phyloP scores from a whole-genome alignment of 2,888 invertebrate species.

The Campopleginae sp. region DNA sequence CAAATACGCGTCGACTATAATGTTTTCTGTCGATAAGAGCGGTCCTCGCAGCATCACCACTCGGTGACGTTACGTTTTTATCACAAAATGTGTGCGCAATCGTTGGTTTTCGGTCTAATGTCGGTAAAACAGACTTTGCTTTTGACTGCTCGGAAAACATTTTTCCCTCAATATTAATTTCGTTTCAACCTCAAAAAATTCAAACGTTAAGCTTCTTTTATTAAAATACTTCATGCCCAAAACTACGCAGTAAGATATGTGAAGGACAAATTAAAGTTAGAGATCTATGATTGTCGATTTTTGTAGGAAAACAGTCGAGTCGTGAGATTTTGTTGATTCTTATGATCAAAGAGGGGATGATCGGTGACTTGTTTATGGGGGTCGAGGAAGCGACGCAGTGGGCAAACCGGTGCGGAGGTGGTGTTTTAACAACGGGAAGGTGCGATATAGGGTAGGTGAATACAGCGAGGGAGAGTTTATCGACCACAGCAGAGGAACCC shows the following conservation, averaged over 20 bases:
- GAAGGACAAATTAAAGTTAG: background rate
- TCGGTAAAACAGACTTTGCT: background rate
- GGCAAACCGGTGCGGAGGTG: slow-evolving; percentile 70
- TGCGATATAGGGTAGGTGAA: slow-evolving; percentile 72
- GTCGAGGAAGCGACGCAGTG: slow-evolving; percentile 12
- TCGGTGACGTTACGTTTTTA: background rate
- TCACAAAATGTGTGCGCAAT: background rate
- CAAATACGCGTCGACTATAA: background rate
- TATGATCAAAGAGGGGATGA: background rate
- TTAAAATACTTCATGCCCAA: background rate
- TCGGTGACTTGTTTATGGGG: slow-evolving; percentile 12
- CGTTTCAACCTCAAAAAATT: background rate
- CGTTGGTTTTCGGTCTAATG: background rate
- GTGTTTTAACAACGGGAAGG: slow-evolving; percentile 68
- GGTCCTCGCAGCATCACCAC: background rate
- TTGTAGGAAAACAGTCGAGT: background rate
- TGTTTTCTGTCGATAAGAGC: background rate
- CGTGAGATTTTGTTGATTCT: background rate
- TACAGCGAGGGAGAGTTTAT: slow-evolving; percentile 81
- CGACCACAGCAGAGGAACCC: slow-evolving; percentile 78
- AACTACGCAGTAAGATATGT: background rate
- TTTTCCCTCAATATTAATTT: background rate
- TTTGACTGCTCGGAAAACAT: too few relatives aligned
- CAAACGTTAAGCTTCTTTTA: slow-evolving; percentile 1
- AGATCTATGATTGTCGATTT: background rate